phyloP scores from a whole-genome alignment of 1,140 invertebrate species.

The Drosophila cardini region DNA sequence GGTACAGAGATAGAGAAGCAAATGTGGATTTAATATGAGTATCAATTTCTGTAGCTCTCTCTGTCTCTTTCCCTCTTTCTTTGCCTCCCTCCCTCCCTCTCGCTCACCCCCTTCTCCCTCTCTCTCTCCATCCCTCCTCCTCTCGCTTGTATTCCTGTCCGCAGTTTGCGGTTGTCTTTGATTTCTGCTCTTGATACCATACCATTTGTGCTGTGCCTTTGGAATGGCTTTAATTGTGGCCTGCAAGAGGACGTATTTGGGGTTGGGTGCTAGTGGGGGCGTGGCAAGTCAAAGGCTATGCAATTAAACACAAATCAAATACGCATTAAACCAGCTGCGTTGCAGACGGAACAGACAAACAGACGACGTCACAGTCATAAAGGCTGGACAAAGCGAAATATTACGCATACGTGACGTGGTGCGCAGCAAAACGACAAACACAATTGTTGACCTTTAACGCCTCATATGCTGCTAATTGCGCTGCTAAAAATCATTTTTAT shows the following conservation, averaged over 20 bases:
- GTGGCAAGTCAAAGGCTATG: constrained; percentile 24
- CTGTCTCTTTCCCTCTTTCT: background rate
- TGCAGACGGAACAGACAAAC: background rate
- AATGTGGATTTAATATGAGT: constrained; percentile 8
- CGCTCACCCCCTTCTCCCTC: background rate
- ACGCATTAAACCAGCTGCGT: constrained; percentile 43
- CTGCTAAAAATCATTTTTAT: constrained; percentile 23
- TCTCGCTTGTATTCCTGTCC: constrained; percentile 1
- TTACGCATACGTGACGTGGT: constrained; percentile 73
- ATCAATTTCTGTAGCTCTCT: background rate
- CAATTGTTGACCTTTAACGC: constrained; percentile 19
- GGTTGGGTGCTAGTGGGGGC: background rate
- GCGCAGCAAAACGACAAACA: constrained; percentile 14
- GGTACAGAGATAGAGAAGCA: background rate
- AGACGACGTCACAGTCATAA: background rate
- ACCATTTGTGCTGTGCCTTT: constrained; percentile 18
- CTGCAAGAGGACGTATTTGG: background rate
- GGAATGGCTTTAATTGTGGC: background rate
- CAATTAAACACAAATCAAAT: constrained; percentile 58
- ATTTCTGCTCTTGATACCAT: constrained; percentile 41
- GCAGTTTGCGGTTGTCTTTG: constrained; percentile 20
- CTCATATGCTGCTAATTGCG: constrained; percentile 35
- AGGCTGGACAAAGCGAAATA: constrained; percentile 31
- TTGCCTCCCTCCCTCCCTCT: background rate
- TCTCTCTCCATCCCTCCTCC: background rate